These are phyloP conservation scores for Bucco capensis DNA, from an alignment of 2,113 vertebrate species.

Conservation along the genomic window DNA sequence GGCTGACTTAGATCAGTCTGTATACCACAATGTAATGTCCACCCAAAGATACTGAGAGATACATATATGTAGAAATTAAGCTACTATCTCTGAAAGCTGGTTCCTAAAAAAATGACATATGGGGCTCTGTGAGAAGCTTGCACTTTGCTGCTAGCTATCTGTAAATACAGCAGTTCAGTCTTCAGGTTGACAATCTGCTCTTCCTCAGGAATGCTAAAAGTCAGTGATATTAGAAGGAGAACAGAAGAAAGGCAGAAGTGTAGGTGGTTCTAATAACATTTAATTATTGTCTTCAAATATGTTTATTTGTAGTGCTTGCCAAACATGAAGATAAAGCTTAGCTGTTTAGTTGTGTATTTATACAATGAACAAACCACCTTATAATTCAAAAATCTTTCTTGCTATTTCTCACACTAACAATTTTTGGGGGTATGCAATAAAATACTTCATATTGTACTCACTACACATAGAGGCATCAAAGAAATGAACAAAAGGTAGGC, in stretches of 20 bases:
- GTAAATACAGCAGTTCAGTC: not conserved
- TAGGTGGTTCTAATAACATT: constrained; percentile 13
- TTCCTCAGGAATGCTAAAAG: not conserved
- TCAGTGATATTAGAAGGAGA: not conserved
- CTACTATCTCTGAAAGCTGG: not conserved
- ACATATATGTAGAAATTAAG: constrained; percentile 5
- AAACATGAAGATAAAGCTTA: not conserved
- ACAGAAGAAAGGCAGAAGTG: not conserved
- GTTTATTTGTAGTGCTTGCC: not conserved
- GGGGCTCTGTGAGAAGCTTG: not conserved
- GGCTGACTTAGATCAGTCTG: not conserved
- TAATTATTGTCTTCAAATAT: not conserved
- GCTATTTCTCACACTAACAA: not conserved
- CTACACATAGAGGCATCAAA: not conserved
- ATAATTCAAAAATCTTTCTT: not conserved
- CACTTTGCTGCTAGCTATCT: not conserved
- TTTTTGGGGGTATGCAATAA: not conserved
- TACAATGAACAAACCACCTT: not conserved
- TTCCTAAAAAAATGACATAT: constrained; percentile 2
- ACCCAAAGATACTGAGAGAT: not conserved
- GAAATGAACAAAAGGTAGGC: not conserved
- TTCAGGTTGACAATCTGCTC: not conserved
- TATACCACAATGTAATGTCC: not conserved
- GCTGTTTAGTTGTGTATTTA: not conserved
- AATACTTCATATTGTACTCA: not conserved